Conservation (phyloP, 2,113 vertebrate genomes). For the Gorsachius goisagi region DNA sequence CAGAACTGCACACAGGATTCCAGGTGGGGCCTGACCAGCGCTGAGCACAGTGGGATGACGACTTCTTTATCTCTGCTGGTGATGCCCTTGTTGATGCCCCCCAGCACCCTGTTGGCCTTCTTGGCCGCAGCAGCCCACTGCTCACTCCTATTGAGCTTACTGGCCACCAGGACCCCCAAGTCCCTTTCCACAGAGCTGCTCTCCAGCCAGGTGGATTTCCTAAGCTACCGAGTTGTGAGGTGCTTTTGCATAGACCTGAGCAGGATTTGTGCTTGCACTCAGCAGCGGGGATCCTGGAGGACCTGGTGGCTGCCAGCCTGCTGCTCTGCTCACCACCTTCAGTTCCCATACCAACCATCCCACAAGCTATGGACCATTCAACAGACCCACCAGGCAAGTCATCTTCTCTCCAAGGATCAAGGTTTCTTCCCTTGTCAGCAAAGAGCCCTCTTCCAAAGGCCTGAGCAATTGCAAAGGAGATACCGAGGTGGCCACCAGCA, state of each 20-base stretch:
- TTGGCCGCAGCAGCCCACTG: no score
- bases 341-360: background rate
- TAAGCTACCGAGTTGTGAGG: no score
- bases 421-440: background rate
- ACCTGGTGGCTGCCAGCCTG: background rate
- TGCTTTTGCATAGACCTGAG: background rate
- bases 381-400: background rate
- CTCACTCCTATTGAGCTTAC: no score
- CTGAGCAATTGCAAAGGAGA: fast-evolving
- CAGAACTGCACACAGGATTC: no score
- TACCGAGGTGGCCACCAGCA: no score
- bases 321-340: background rate
- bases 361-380: background rate
- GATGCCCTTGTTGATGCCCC: no score
- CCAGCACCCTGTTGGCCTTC: no score
- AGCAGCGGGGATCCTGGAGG: background rate
- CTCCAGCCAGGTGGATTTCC: background rate
- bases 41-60: no score
- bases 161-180: no score
- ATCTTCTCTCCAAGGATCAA: background rate
- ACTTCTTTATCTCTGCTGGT: no score
- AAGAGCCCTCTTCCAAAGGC: background rate
- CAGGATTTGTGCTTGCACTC: background rate
- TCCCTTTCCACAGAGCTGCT: no score
- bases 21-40: no score